Evolutionary conservation across 2,797 vertebrate genomes (phyloP).

Genomic region (Gymnocypris eckloni): DNA sequence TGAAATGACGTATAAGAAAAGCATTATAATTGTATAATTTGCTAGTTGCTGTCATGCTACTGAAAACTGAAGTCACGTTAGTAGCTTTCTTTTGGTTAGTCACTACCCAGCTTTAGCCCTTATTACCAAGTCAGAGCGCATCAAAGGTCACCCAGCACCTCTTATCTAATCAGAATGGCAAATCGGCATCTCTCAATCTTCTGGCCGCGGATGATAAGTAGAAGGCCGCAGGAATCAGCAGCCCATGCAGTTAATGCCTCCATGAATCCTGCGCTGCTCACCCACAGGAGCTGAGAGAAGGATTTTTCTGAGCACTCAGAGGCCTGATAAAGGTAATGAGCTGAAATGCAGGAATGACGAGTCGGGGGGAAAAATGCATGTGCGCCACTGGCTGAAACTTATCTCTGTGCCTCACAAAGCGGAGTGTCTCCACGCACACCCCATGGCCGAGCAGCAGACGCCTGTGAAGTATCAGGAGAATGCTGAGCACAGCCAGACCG

Average conservation of each 20-base stretch:
- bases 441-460: conserved; percentile 49
- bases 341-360: conserved; percentile 55
- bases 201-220: conserved; percentile 29
- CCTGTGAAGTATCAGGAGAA: conserved; percentile 50
- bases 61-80: too few species aligned
- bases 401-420: conserved; percentile 62
- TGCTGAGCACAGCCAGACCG: conserved; percentile 53
- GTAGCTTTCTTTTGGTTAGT: too few species aligned
- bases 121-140: conserved; percentile 43
- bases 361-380: conserved; percentile 43
- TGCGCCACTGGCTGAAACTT: conserved; percentile 54
- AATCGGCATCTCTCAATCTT: conserved; percentile 41
- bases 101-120: background rate
- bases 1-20: background rate
- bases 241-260: conserved; percentile 24
- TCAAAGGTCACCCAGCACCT: conserved; percentile 52
- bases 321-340: conserved; percentile 64
- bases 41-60: background rate
- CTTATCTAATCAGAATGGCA: conserved; percentile 42
- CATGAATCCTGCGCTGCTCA: conserved; percentile 31
- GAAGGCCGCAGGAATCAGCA: conserved; percentile 37
- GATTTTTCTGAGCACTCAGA: conserved; percentile 53
- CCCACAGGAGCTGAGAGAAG: conserved; percentile 49
- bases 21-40: background rate
- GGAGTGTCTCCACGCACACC: conserved; percentile 48